Evolutionary conservation across 1,140 invertebrate species (phyloP), one percentile per base, ranked within the genome.

Genomic region (Caenorhabditis latens): DNA sequence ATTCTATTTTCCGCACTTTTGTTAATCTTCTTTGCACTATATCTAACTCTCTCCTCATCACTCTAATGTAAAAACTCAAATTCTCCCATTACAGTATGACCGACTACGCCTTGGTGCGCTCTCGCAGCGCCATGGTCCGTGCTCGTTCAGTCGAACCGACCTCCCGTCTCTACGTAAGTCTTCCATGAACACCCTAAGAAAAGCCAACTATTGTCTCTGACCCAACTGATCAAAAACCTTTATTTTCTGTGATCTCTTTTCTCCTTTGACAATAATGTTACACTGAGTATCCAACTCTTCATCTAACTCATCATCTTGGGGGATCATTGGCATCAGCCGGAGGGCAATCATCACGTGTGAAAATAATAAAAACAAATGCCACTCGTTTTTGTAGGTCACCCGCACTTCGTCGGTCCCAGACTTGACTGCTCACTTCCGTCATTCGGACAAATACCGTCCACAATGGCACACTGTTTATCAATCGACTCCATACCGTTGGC

Each of bases 331-430:
- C 71, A 79, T 21, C 71, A 50, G 46, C 46, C n/a, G 71, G 50
- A 16, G 50, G 50, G 16, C 71, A 40, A 46, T 14, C 24, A 79
- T 79, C 71, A 79, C 46, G 71, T 53, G 71, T 50, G 43, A 50
- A 50, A 42, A 50, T 79, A 79, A 79, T 46, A 79, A 79, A 24
- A 50, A 50, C 71, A 79, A 79, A 50, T 84, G 79, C 79, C 61
- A 63, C 5, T 75, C 48, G 19, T 87, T 84, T 79, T 50, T 79
- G 4, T 57, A 88, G 87, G 75, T 88, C 75, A 86, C 67, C 57
- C 83, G 88, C 46, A 89, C 88, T 46, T 67, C 83, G 32, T 89
- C 88, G 50, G 86, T 89, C 14, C 88, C 88, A 16, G 88, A 89
- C 79, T 58, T 89, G 63, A 85, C 65, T 9, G 42, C 84, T 16